Evolutionary conservation across 2,113 vertebrate genomes (phyloP), one percentile per base, ranked within the genome.

Genomic region (Hemiprocne comata): DNA sequence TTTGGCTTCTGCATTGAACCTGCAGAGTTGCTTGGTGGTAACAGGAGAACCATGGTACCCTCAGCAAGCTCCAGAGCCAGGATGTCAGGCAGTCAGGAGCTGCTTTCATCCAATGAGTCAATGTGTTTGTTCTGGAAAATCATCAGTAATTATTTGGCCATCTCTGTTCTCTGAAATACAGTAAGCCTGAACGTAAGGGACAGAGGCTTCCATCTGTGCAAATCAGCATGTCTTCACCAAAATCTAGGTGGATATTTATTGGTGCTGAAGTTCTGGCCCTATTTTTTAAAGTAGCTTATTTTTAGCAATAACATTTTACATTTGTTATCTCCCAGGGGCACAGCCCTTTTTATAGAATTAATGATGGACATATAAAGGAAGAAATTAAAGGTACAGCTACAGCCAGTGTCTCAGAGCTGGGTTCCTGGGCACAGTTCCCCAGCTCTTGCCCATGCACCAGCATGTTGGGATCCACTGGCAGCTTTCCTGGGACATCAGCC

Each of bases 381-480:
- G 74, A 80, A 55, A 54, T n/a, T 46, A 42, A 93, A 94, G 42
- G 34, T 13, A 5, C 34, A 72, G 10, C 42, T 64, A 17, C 57
- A 75, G 33, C 9, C 33, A 2, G 0, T 17, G 16, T 13, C 33
- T 75, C 29, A 26, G 73, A 50, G 55, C 38, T 0, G 11, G 21
- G 24, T 18, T 79, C 48, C 29, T 40, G 20, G 80, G n/a, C 46
- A 38, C 7, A 3, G 48, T 31, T 65, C 10, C 11, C 6, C 36
- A 14, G 7, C 38, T 18, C n/a, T 50, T 1, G 0, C 38, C 40
- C 10, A 2, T 5, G 10, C 34, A 19, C 2, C 0, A 0, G 1
- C 1, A 2, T 3, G 11, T 7, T 8, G 34, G 50, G 42, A 46
- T 26, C 33, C 2, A 0, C 3, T 23, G 75, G 50, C n/a, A 25